Base-by-base conservation (phyloP, 1,140 invertebrate genomes). In the Euura saliciscinereae region DNA sequence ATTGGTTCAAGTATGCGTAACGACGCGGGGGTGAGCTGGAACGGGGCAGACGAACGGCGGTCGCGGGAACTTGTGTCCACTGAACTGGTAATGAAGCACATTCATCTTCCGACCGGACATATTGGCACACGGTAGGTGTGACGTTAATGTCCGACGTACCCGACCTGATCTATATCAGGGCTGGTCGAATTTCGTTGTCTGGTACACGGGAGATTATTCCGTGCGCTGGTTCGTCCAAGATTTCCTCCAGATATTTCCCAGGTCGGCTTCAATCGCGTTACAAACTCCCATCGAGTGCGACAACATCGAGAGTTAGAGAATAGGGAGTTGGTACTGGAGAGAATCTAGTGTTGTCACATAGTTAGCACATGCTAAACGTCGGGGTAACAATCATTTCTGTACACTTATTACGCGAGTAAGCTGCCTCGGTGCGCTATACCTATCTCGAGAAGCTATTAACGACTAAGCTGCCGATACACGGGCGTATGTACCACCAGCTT, bases 81-180 rank as follows among this genome's bases (percentile, higher is more conserved):
- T 5, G 66, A 28, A 28, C 28, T 67, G 43, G 28, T 67, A 67
- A 67, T 67, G 66, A 67, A 67, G 28, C 13, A 67, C 66, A 67
- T 67, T 67, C 66, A 44, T 67, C 66, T 67, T 67, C 11, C 10
- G 10, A 42, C 43, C 28, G 10, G 66, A 67, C 66, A 67, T 67
- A 67, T 67, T 67, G 43, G 66, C 66, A 67, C 66, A 67, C 66
- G 28, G 13, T 67, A 10, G 66, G 66, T 44, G 66, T 67, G 66
- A 67, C 66, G 43, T 44, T 67, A 67, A 67, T 67, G 66, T 67
- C 43, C 43, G 28, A 10, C 43, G 66, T 11, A 42, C 66, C 43
- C 28, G 13, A 28, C 28, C 28, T 28, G 28, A 28, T 28, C 28
- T 28, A 28, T 28, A 28, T 28, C 28, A 28, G 28, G 28, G 28